Evolutionary conservation across 2,113 vertebrate species (phyloP).

Genomic region (Empidonax traillii): DNA sequence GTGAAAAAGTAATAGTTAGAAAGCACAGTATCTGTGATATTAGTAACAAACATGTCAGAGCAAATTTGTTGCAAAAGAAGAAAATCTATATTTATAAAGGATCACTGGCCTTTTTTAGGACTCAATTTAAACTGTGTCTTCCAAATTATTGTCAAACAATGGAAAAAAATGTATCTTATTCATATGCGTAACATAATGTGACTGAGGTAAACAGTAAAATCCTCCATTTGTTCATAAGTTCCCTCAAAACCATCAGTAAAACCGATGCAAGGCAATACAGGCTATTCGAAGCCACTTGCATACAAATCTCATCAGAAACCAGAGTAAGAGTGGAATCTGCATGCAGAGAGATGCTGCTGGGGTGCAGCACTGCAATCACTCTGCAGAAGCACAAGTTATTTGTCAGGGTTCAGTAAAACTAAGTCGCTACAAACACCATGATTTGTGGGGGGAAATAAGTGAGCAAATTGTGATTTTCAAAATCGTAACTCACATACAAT

Average conservation of each 20-base stretch:
- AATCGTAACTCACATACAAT: neutral
- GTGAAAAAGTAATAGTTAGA: neutral
- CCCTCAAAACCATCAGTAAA: neutral
- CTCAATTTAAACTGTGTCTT: neutral
- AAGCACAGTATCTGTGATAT: neutral
- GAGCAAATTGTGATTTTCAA: neutral
- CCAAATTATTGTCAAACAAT: neutral
- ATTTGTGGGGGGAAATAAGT: neutral
- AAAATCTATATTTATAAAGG: neutral
- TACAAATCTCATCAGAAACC: neutral
- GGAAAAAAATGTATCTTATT: neutral
- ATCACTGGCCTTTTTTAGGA: neutral
- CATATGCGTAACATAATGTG: neutral
- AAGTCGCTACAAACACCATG: neutral
- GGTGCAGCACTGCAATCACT: neutral
- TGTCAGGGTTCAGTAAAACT: neutral
- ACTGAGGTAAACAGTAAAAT: neutral
- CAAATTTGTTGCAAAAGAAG: neutral
- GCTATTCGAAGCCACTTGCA: neutral
- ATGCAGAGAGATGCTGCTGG: neutral
- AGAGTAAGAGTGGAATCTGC: neutral
- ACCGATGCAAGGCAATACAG: neutral
- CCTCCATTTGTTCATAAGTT: neutral
- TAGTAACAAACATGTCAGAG: neutral
- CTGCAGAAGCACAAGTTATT: neutral